These are phyloP conservation scores for Phyllostomus discolor DNA, from an alignment of 2,113 vertebrate genomes.

Conservation along the genomic window DNA sequence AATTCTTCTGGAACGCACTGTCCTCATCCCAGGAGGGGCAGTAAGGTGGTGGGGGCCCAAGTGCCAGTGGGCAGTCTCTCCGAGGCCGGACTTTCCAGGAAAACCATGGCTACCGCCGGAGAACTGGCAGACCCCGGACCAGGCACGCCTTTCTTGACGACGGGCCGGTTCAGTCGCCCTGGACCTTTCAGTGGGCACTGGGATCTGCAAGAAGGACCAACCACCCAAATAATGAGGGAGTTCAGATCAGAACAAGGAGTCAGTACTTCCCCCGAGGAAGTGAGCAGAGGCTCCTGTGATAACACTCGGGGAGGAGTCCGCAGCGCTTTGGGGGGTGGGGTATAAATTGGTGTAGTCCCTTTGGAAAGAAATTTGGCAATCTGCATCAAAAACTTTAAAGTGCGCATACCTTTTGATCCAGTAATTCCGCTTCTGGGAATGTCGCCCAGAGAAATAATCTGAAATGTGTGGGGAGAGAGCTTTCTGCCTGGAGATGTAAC, in stretches of 20 bases:
- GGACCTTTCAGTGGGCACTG: not conserved
- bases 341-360: not conserved
- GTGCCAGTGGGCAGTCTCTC: not conserved
- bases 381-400: not conserved
- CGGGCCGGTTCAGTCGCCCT: accelerated
- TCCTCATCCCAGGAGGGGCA: not conserved
- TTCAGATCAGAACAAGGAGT: not conserved
- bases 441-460: not conserved
- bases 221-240: not conserved
- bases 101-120: not conserved
- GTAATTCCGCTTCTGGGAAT: slow-evolving; percentile 13
- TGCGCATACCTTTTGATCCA: not conserved
- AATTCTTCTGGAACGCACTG: not conserved
- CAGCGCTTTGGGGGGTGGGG: not conserved
- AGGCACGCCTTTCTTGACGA: not conserved
- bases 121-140: not conserved
- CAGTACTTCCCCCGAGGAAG: accelerated
- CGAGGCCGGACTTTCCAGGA: not conserved
- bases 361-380: not conserved
- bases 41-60: not conserved
- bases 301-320: accelerated
- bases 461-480: not conserved
- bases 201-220: not conserved
- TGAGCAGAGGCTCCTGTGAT: not conserved
- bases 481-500: not conserved